A percentile compares a stretch with the other conserved stretches of the same genome.
Conservation (phyloP, 2,888 invertebrate genomes). For the Psylliodes chrysocephalus region DNA sequence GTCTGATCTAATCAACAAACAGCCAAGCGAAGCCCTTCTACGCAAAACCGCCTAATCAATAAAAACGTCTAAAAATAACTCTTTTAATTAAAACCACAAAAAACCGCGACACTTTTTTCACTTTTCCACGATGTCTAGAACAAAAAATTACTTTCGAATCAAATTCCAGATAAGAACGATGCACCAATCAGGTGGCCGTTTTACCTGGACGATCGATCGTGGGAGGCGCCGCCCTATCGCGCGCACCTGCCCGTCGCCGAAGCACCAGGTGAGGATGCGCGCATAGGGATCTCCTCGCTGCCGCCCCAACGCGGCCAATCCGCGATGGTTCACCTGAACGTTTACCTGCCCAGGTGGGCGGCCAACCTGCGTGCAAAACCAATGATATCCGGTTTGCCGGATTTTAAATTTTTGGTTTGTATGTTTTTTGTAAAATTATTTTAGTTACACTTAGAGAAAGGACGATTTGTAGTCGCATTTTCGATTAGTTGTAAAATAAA, state of each 20-base stretch:
- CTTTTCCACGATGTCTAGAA: neutral
- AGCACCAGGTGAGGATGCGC: constrained; percentile 57
- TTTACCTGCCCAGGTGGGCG: constrained; percentile 58
- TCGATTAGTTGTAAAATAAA: no score
- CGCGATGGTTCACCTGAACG: constrained; percentile 49
- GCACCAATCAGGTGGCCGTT: constrained; percentile 57
- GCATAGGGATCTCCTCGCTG: constrained; percentile 52
- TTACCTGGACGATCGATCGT: constrained; percentile 62
- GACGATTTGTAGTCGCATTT: no score
- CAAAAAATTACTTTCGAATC: neutral
- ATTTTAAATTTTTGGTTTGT: neutral
- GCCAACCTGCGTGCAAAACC: constrained; percentile 45
- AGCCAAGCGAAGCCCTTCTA: no score
- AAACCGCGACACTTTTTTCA: no score
- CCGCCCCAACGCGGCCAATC: constrained; percentile 42
- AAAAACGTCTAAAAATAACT: neutral
- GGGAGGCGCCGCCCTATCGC: constrained; percentile 58
- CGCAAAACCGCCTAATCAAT: neutral
- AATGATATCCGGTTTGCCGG: constrained; percentile 37
- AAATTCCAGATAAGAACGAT: neutral
- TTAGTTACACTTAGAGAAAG: no score
- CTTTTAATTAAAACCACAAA: neutral
- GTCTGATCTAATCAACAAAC: no score
- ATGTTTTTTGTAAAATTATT: no score
- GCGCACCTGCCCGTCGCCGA: constrained; percentile 54